A percentile compares a stretch with the other conserved stretches of the same genome.
Conservation (phyloP, 2,797 vertebrate species). For the Erpetoichthys calabaricus region DNA sequence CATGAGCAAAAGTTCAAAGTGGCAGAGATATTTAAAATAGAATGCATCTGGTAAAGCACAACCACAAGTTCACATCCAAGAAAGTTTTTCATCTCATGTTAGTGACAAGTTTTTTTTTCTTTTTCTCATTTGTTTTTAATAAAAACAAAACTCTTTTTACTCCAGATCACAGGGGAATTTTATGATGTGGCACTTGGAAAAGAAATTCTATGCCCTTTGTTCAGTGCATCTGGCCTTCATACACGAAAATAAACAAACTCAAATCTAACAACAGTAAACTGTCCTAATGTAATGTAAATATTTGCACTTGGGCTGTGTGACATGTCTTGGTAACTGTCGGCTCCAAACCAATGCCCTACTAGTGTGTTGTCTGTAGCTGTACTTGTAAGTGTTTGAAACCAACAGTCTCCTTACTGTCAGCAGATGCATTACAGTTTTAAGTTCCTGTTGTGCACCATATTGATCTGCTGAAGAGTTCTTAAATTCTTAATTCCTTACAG, state of each 20-base stretch:
- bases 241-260: neutral
- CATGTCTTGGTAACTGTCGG: neutral
- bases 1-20: constrained; percentile 9
- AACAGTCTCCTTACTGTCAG: too few relatives aligned
- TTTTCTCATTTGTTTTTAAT: constrained; percentile 13
- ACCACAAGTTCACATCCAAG: constrained; percentile 3
- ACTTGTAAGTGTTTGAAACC: too few relatives aligned
- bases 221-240: constrained; percentile 10
- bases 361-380: too few relatives aligned
- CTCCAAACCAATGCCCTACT: too few relatives aligned
- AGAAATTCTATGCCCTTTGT: neutral
- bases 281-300: neutral
- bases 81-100: constrained; percentile 5
- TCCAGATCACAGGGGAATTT: constrained; percentile 5
- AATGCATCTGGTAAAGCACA: constrained; percentile 4
- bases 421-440: too few relatives aligned
- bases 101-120: constrained; percentile 4
- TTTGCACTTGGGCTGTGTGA: neutral
- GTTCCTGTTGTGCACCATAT: too few relatives aligned
- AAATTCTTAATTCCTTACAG: too few relatives aligned
- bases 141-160: constrained; percentile 1
- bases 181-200: constrained; percentile 9
- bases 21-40: constrained; percentile 2
- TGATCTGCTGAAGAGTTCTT: too few relatives aligned
- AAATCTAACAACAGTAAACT: neutral